Conservation (phyloP, 1,140 invertebrate species). For the Drosophila equinoxialis region DNA sequence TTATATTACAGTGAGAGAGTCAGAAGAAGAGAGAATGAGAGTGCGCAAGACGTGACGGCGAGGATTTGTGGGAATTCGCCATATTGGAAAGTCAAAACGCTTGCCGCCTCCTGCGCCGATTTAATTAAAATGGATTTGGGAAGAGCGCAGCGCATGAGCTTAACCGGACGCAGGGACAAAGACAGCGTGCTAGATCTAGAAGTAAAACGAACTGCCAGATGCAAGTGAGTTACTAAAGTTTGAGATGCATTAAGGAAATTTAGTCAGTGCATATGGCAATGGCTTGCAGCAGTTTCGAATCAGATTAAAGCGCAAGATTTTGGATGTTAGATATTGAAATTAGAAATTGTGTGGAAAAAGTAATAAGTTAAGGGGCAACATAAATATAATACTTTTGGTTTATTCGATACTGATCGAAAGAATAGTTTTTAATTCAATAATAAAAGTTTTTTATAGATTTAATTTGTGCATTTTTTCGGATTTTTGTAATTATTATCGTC, state of each 20-base stretch:
- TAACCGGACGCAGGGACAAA: not conserved
- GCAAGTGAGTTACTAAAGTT: not conserved
- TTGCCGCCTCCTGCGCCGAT: constrained; percentile 25
- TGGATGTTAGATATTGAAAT: no score
- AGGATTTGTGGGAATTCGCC: constrained; percentile 26
- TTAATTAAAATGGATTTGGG: constrained; percentile 17
- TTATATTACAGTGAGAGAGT: constrained; percentile 54
- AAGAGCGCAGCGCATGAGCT: constrained; percentile 24
- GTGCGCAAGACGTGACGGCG: constrained; percentile 38
- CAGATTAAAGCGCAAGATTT: not conserved
- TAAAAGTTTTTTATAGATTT: no score
- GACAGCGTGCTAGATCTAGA: constrained; percentile 14
- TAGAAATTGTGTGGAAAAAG: no score
- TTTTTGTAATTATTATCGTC: not conserved
- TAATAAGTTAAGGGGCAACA: no score
- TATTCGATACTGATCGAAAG: no score
- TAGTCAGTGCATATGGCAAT: not conserved
- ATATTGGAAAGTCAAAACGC: constrained; percentile 22
- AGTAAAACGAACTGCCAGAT: constrained; percentile 11
- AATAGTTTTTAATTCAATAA: not conserved
- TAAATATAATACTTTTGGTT: no score
- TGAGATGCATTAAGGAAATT: not conserved
- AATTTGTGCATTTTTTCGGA: no score
- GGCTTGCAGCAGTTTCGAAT: no score
- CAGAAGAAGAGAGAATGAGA: not conserved